Conservation (phyloP, 1,140 invertebrate genomes). For the Macrobrachium rosenbergii region DNA sequence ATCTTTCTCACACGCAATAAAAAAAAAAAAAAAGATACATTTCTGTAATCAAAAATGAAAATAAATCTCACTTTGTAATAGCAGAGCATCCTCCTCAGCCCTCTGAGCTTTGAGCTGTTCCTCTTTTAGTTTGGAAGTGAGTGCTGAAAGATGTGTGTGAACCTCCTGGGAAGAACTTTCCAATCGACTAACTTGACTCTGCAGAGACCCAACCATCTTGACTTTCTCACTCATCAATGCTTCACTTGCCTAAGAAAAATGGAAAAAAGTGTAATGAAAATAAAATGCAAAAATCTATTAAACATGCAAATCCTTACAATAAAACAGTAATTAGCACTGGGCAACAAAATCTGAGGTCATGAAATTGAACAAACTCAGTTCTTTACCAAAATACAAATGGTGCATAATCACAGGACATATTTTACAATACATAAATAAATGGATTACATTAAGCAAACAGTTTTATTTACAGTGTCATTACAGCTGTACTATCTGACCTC, state of each 20-base stretch:
- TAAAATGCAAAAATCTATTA: neutral
- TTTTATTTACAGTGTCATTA: no score
- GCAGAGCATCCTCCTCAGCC: conserved; percentile 41
- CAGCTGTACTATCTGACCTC: no score
- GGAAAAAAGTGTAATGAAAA: neutral
- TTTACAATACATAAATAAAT: no score
- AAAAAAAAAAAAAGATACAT: neutral
- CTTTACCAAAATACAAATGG: no score
- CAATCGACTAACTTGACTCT: conserved; percentile 51
- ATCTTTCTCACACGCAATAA: neutral
- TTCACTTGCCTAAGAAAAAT: conserved; percentile 46
- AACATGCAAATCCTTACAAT: no score
- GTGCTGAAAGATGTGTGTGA: conserved; percentile 34
- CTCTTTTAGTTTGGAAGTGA: conserved; percentile 36
- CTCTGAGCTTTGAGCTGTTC: conserved; percentile 44
- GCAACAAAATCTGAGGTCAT: no score
- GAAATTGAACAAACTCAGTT: no score
- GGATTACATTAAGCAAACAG: no score
- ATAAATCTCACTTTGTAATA: conserved; percentile 33
- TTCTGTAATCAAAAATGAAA: neutral
- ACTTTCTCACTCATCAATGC: conserved; percentile 52
- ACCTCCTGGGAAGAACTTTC: conserved; percentile 49
- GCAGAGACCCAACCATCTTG: conserved; percentile 41
- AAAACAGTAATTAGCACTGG: no score
- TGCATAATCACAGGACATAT: no score